Conservation (phyloP, 2,888 invertebrate species). For the Chrysina gloriosa region DNA sequence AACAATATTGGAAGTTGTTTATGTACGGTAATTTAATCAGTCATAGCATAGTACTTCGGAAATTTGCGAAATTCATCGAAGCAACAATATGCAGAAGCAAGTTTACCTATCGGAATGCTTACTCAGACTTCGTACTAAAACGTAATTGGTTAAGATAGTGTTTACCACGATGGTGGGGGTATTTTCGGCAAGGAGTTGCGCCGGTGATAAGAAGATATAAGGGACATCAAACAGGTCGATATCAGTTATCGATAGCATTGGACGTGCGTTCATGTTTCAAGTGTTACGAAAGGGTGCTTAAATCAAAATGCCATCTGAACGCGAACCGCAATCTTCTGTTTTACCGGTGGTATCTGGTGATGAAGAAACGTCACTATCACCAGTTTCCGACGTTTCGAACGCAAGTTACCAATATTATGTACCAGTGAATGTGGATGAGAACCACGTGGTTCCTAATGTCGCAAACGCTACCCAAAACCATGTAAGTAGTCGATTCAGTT, state of each 20-base stretch:
- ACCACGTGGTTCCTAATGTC: not conserved
- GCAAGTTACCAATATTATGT: not conserved
- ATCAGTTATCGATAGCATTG: not conserved
- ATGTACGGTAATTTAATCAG: too few relatives aligned
- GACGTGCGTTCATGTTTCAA: not conserved
- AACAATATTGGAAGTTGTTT: too few relatives aligned
- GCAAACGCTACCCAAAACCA: not conserved
- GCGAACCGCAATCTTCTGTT: not conserved
- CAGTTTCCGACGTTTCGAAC: conserved; percentile 14
- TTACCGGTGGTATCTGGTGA: not conserved
- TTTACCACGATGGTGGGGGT: conserved; percentile 42
- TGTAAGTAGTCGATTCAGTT: too few relatives aligned
- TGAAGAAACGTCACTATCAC: not conserved
- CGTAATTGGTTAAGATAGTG: too few relatives aligned
- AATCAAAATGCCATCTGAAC: not conserved
- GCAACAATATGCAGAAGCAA: too few relatives aligned
- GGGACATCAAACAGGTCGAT: conserved; percentile 2
- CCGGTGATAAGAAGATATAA: not conserved
- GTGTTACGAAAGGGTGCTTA: not conserved
- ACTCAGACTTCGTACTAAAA: too few relatives aligned
- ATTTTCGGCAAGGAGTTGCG: conserved; percentile 35
- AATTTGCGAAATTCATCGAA: too few relatives aligned
- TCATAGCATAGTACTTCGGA: too few relatives aligned
- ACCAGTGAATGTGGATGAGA: not conserved
- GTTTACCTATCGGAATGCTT: too few relatives aligned